Percentiles rank a stretch among this genome's conserved stretches.
Evolutionary conservation across 2,797 vertebrate species (phyloP).

Genomic region (Scolopax rusticola): DNA sequence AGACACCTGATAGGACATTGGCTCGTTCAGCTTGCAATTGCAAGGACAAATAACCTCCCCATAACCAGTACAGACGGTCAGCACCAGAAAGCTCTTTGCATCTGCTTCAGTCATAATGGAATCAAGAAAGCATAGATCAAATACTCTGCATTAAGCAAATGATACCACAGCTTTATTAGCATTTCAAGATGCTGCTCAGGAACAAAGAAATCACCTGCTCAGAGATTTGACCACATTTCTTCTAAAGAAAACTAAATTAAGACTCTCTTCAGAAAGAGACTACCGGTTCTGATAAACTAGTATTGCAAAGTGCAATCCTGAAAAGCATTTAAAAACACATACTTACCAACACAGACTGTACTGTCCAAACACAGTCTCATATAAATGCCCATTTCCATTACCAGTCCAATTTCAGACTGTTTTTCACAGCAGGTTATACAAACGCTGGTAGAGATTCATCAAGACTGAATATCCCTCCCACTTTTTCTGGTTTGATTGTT

Average conservation of each 20-base stretch:
- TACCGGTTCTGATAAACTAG: slow-evolving; percentile 6
- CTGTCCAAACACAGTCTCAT: background rate
- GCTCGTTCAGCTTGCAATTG: background rate
- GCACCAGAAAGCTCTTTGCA: slow-evolving; percentile 34
- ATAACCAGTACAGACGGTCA: background rate
- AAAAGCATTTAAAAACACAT: background rate
- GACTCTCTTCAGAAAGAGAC: slow-evolving; percentile 45
- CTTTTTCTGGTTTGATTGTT: background rate
- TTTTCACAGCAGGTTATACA: background rate
- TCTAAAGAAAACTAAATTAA: slow-evolving; percentile 57
- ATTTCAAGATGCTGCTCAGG: slow-evolving; percentile 65
- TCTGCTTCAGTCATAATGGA: slow-evolving; percentile 26
- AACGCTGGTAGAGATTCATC: background rate
- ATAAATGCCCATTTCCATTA: background rate
- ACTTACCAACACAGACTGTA: background rate
- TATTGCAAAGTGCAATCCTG: background rate
- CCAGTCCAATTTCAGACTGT: background rate
- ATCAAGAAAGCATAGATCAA: slow-evolving; percentile 54
- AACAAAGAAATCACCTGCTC: slow-evolving; percentile 54
- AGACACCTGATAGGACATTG: background rate
- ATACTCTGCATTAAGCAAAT: background rate
- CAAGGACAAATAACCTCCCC: slow-evolving; percentile 23
- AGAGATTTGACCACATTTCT: slow-evolving; percentile 34
- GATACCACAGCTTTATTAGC: slow-evolving; percentile 50
- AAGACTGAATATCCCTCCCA: background rate